Evolutionary conservation across 2,888 invertebrate species (phyloP).

Genomic region (Tiliacea citrago): DNA sequence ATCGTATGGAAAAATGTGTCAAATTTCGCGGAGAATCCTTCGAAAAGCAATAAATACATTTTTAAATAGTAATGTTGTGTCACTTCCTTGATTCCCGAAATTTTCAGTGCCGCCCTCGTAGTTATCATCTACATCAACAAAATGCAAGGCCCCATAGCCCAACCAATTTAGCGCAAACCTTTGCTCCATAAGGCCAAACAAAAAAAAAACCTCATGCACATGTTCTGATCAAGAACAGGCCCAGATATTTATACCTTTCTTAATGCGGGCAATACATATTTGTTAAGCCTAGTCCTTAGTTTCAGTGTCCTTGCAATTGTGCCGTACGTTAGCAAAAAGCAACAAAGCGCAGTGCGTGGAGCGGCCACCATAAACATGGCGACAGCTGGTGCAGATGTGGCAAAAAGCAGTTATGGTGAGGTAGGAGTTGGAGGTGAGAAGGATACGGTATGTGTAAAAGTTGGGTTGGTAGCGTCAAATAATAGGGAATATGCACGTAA

Average conservation of each 20-base stretch:
- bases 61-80: too few species aligned
- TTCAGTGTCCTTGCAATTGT: conserved; percentile 49
- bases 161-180: conserved; percentile 9
- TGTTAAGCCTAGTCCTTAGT: conserved; percentile 48
- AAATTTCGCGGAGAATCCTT: too few species aligned
- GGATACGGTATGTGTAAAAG: conserved; percentile 61
- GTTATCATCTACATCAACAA: too few species aligned
- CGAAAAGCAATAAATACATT: too few species aligned
- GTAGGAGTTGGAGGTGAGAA: conserved; percentile 13
- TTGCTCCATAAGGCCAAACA: background rate
- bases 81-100: too few species aligned
- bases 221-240: conserved; percentile 26
- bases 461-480: background rate
- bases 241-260: conserved; percentile 41
- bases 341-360: conserved; percentile 70
- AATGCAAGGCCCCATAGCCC: background rate
- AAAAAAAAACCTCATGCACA: background rate
- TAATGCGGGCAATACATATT: conserved; percentile 47
- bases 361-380: conserved; percentile 81
- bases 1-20: too few species aligned
- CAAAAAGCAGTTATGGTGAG: conserved; percentile 79
- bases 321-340: conserved; percentile 63
- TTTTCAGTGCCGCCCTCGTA: too few species aligned
- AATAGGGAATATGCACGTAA: too few species aligned
- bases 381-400: conserved; percentile 82